Base-by-base conservation (phyloP, 2,113 vertebrate species). In the Brienomyrus longianalis region DNA sequence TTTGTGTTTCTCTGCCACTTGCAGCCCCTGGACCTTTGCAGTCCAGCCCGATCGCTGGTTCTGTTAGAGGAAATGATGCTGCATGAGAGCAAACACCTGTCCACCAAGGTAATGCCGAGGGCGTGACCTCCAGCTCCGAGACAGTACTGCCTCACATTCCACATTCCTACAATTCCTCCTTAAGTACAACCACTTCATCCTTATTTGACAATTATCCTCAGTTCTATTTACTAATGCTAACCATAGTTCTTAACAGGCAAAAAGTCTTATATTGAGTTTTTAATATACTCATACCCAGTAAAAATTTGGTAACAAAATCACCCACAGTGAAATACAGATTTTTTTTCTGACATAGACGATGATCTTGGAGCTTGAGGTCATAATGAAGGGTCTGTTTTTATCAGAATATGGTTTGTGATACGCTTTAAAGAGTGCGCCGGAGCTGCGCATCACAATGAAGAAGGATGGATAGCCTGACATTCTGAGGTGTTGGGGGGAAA, bases 11-110 rank as follows among this genome's bases (percentile, higher is more conserved):
- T 80, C n/a, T 15, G 86, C 86, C 1, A 11, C 62, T 74, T 91
- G 0, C 85, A 99, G 98, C 98, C 98, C 21, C 91, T 99, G 87
- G 97, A 99, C 91, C 96, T 98, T 86, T 98, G 98, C 93, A 97
- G 97, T 91, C 95, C 96, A 0, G 96, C 96, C 88, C 95, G 97
- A 94, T 96, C 96, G 2, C 95, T 99, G 89, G 92, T 98, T 83
- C 92, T 98, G 93, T 97, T 97, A 0, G 98, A 99, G 90, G 97
- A 98, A 89, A 95, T 98, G 95, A 92, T 97, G 4, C 95, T 98
- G 3, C 97, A 97, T 0, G 97, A 98, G 90, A 96, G 94, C 19
- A 95, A 95, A 88, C 95, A 95, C 92, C 96, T 95, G 39, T 94
- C 96, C 27, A 90, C 94, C 0, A 95, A 98, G 97, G 98, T 98